Evolutionary conservation across 2,797 vertebrate species (phyloP).

Genomic region (Mergus octosetaceus): DNA sequence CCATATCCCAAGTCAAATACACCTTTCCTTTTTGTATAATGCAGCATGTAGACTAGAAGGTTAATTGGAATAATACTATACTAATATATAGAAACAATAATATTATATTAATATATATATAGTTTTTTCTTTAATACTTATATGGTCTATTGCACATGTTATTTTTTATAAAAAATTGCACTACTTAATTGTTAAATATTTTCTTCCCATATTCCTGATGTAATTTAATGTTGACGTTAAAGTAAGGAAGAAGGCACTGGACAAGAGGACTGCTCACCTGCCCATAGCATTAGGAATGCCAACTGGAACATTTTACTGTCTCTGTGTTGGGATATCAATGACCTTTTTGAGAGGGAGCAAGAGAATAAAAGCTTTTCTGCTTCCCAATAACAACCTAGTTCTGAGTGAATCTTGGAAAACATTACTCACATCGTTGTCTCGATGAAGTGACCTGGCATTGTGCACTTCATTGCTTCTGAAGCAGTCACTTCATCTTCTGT

Average conservation of each 20-base stretch:
- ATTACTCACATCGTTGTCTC: neutral
- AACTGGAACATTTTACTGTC: neutral
- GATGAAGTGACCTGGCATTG: neutral
- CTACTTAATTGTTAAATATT: neutral
- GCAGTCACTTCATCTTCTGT: neutral
- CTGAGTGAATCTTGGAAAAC: neutral
- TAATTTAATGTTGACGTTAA: neutral
- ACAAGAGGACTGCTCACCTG: neutral
- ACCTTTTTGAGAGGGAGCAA: neutral
- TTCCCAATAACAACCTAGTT: neutral
- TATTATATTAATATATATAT: neutral
- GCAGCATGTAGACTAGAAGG: neutral
- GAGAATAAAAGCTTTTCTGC: rapidly evolving
- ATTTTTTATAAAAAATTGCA: neutral
- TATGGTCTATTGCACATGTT: neutral
- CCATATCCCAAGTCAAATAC: neutral
- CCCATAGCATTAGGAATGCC: neutral
- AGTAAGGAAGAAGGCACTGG: neutral
- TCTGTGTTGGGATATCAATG: neutral
- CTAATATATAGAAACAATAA: neutral
- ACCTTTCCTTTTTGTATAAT: neutral
- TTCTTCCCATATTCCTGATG: neutral
- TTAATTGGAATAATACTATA: neutral
- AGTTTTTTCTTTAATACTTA: neutral
- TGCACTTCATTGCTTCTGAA: neutral